These are phyloP conservation scores for Ips typographus DNA, from an alignment of 1,140 invertebrate genomes.

Conservation along the genomic window DNA sequence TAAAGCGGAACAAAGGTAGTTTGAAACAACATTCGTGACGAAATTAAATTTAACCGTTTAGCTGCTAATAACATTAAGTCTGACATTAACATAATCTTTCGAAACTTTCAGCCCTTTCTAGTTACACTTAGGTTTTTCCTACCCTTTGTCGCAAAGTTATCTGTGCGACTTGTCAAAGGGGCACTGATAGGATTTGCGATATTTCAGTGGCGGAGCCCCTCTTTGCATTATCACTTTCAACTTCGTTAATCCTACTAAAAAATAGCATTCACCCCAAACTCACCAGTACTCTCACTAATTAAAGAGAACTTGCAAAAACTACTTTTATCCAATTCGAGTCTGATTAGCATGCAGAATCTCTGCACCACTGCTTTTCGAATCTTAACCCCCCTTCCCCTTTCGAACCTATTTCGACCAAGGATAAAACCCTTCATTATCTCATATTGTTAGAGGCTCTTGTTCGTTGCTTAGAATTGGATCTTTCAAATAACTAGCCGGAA, in stretches of 20 bases:
- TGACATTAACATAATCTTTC: conserved; percentile 27
- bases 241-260: no score
- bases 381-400: conserved; percentile 8
- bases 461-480: conserved; percentile 35
- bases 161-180: conserved; percentile 29
- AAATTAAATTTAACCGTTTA: conserved; percentile 19
- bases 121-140: conserved; percentile 13
- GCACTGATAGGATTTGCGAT: conserved; percentile 29
- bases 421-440: conserved; percentile 37
- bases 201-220: background rate
- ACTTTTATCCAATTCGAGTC: background rate
- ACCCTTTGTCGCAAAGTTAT: conserved; percentile 28
- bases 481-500: conserved; percentile 30
- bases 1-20: background rate
- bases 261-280: no score
- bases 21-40: background rate
- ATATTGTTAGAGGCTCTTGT: conserved; percentile 31
- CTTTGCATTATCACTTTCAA: no score
- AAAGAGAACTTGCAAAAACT: background rate
- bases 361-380: conserved; percentile 17
- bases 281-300: no score
- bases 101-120: conserved; percentile 25
- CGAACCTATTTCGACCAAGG: conserved; percentile 24
- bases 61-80: conserved; percentile 25
- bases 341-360: background rate